A percentile compares a stretch with the other conserved stretches of the same genome.
Conservation (phyloP, 1,140 invertebrate genomes). For the Drosophila truncata region DNA sequence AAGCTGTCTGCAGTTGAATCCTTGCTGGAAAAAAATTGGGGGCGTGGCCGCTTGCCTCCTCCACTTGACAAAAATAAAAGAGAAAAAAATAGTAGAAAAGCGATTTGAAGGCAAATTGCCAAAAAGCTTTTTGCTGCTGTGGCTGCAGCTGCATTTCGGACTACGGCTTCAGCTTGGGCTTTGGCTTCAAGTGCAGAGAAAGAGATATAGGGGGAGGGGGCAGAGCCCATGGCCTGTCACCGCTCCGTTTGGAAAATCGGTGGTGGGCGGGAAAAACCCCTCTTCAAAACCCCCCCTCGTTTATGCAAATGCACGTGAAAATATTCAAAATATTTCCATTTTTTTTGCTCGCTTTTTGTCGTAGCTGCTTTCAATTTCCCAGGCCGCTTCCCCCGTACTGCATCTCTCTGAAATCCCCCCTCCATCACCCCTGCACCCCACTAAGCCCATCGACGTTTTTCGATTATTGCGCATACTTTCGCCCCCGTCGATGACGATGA, state of each 20-base stretch:
- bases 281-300: slow-evolving; percentile 5
- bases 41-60: slow-evolving; percentile 6
- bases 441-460: slow-evolving; percentile 63
- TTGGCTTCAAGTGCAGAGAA: slow-evolving; percentile 63
- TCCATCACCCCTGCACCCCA: not conserved
- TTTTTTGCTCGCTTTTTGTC: slow-evolving; percentile 32
- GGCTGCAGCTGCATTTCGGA: slow-evolving; percentile 31
- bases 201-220: not conserved
- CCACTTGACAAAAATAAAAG: slow-evolving; percentile 29
- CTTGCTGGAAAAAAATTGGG: slow-evolving; percentile 1
- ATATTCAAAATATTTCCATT: slow-evolving; percentile 80
- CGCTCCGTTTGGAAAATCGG: slow-evolving; percentile 18
- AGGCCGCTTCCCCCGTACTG: slow-evolving; percentile 1
- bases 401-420: too few relatives aligned
- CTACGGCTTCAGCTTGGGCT: slow-evolving; percentile 33
- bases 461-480: slow-evolving; percentile 80
- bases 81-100: not conserved
- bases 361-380: slow-evolving; percentile 69
- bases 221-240: slow-evolving; percentile 48
- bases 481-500: slow-evolving; percentile 41
- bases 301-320: slow-evolving; percentile 83
- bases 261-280: not conserved
- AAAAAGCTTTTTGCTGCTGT: slow-evolving; percentile 73
- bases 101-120: slow-evolving; percentile 75
- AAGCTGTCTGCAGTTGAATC: slow-evolving; percentile 14